Conservation (phyloP, 2,797 vertebrate species). For the Okamejei kenojei region DNA sequence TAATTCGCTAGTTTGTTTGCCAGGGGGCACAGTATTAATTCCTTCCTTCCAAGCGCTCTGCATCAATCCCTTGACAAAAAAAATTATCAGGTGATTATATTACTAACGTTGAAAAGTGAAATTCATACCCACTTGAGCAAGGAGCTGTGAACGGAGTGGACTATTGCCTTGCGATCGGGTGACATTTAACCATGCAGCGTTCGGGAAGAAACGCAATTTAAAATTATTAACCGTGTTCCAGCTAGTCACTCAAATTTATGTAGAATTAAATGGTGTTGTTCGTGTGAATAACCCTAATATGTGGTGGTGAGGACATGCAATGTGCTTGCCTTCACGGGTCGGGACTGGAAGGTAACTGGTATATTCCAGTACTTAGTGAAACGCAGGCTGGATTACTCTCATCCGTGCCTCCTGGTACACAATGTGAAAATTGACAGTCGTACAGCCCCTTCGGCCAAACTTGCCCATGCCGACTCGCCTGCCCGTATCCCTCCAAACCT, state of each 20-base stretch:
- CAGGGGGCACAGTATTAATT: slow-evolving; percentile 3
- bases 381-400: too few species aligned
- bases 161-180: neutral
- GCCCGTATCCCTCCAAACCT: too few species aligned
- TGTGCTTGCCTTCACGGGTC: too few species aligned
- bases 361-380: too few species aligned
- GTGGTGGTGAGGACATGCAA: too few species aligned
- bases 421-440: too few species aligned
- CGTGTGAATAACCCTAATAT: too few species aligned
- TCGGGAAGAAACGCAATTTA: neutral
- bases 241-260: too few species aligned
- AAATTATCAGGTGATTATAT: neutral
- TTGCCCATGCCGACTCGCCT: too few species aligned
- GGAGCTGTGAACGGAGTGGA: neutral
- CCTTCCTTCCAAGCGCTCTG: neutral
- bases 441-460: too few species aligned
- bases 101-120: neutral
- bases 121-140: neutral
- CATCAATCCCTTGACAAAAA: neutral
- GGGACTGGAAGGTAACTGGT: too few species aligned
- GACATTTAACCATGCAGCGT: neutral
- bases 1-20: neutral
- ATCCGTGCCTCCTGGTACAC: too few species aligned
- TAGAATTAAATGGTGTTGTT: neutral
- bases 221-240: neutral